Base-by-base conservation (phyloP, 92 coral and sea anemone genomes). In the Phenganax subtilis region DNA sequence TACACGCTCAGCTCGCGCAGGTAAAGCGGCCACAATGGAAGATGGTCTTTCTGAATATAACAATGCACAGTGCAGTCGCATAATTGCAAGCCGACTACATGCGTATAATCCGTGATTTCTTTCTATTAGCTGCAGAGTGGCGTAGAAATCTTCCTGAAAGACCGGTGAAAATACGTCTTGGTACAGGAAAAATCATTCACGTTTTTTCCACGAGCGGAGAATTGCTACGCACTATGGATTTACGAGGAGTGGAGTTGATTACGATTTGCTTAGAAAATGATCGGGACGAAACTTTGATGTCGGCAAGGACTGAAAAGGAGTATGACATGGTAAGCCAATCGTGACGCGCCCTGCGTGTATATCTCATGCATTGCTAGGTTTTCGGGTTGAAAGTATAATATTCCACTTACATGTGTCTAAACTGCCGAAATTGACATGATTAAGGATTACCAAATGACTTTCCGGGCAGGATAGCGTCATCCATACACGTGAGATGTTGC, bases 101-200 rank as follows among this genome's bases (percentile, higher is more conserved):
- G 2, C 5, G 47, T 37, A 37, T 5, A 37, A 5, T 37, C 47
- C 47, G 47, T 37, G 0, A 37, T 37, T 37, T 14, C 30, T 15
- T 47, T 73, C 55, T 10, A 17, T 73, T 73, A 76, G 81, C 81
- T 20, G 81, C 81, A 29, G 81, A 76, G 29, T 76, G 81, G 81
- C 81, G 81, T 59, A 67, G 81, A 25, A 76, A 76, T 76, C 68
- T 76, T 27, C 70, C 81, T 0, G 81, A 76, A 2, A 57, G 81
- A 31, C 59, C 53, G 30, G 70, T 76, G 8, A 76, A 76, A 59
- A 63, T 76, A 47, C 30, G 30, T 11, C 20, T 76, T 17, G 69
- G 69, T 76, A 52, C 54, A 15, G 69, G 70, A 3, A 52, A 76
- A 57, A 76, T 59, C 27, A 58, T 76, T 29, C 54, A 47, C 9